phyloP scores from a whole-genome alignment of 2,888 invertebrate genomes.

The Cyaniris semiargus region DNA sequence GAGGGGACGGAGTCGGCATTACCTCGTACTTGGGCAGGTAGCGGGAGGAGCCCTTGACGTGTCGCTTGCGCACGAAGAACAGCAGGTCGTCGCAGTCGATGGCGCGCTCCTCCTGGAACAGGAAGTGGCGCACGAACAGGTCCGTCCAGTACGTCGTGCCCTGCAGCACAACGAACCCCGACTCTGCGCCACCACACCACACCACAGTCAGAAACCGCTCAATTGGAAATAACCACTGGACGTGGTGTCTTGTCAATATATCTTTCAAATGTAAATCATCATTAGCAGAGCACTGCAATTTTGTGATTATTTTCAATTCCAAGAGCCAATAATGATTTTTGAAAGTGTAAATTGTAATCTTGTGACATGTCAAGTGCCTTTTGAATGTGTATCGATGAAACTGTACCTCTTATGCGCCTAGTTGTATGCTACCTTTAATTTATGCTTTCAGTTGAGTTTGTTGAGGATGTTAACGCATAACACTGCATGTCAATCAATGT shows the following conservation, averaged over 20 bases:
- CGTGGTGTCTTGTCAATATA: not conserved
- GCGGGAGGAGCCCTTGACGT: conserved; percentile 92
- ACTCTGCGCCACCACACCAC: conserved; percentile 79
- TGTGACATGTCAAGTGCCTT: conserved; percentile 33
- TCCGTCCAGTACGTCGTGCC: conserved; percentile 98
- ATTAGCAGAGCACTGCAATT: not conserved
- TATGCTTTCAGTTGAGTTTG: not conserved
- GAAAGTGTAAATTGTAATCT: not conserved
- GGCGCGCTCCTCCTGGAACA: conserved; percentile 92
- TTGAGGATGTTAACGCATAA: not conserved
- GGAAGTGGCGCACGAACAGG: conserved; percentile 95
- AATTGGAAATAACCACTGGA: not conserved
- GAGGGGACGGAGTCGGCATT: conserved; percentile 42
- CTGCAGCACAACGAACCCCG: conserved; percentile 94
- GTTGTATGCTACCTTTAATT: not conserved
- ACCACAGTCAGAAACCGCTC: not conserved
- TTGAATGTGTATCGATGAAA: not conserved
- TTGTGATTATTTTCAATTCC: conserved; percentile 17
- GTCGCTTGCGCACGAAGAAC: conserved; percentile 96
- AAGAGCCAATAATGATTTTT: conserved; percentile 14
- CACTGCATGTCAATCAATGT: not conserved
- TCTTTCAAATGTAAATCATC: not conserved
- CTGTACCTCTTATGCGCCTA: conserved; percentile 3
- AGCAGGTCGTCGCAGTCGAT: conserved; percentile 96
- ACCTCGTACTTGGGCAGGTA: conserved; percentile 95